Conservation (phyloP, 2,888 invertebrate species). For the Xanthorhoe spadicearia region DNA sequence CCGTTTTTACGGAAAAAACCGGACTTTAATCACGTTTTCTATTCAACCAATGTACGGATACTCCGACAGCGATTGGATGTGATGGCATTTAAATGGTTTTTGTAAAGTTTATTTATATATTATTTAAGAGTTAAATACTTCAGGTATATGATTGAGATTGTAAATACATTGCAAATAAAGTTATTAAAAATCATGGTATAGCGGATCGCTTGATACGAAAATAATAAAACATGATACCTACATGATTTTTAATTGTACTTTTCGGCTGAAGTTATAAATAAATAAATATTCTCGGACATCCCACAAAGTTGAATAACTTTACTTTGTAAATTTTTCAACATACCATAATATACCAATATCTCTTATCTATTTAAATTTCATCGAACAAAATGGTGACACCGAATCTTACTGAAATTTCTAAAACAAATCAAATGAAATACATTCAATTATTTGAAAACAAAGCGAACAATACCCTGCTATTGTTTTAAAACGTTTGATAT, state of each 20-base stretch:
- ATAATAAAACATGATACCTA: too few species aligned
- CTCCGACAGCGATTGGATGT: slow-evolving; percentile 51
- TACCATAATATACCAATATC: too few species aligned
- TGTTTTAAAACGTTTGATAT: background rate
- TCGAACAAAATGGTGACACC: background rate
- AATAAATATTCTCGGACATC: too few species aligned
- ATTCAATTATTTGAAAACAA: background rate
- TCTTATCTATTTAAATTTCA: background rate
- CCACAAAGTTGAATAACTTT: too few species aligned
- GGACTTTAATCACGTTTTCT: slow-evolving; percentile 78
- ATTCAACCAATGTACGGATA: slow-evolving; percentile 62
- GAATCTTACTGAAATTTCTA: background rate
- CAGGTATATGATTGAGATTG: background rate
- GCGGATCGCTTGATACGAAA: background rate
- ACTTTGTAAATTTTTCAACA: too few species aligned
- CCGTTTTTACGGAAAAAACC: slow-evolving; percentile 74
- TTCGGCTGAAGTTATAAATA: too few species aligned
- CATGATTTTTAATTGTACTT: too few species aligned
- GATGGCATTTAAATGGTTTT: slow-evolving; percentile 41
- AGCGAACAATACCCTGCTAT: background rate
- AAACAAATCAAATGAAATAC: background rate
- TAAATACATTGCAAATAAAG: background rate
- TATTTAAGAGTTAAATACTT: background rate
- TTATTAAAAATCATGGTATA: background rate
- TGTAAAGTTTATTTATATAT: slow-evolving; percentile 24